These are phyloP conservation scores for Thereva unica DNA, from an alignment of 2,888 invertebrate genomes.

Conservation along the genomic window DNA sequence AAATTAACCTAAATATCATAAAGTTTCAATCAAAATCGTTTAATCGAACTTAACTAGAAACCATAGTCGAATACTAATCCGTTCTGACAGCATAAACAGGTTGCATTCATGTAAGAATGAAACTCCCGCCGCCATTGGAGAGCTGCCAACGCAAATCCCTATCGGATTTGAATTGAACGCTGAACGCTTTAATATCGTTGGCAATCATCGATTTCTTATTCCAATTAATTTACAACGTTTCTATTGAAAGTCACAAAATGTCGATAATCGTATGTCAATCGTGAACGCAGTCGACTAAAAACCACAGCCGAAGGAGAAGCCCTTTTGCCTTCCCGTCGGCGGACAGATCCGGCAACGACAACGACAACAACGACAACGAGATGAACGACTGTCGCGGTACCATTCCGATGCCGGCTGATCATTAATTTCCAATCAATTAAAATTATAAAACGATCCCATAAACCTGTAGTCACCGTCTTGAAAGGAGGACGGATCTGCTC, in stretches of 20 bases:
- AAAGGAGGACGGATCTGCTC: conserved; percentile 3
- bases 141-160: too few species aligned
- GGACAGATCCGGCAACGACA: neutral
- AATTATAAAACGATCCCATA: conserved; percentile 47
- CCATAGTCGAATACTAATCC: too few species aligned
- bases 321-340: neutral
- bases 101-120: too few species aligned
- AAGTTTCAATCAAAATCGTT: too few species aligned
- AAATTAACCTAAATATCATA: too few species aligned
- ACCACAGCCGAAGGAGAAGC: neutral
- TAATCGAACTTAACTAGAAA: too few species aligned
- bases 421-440: conserved; percentile 48
- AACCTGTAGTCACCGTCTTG: conserved; percentile 42
- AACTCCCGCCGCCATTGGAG: too few species aligned
- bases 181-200: too few species aligned
- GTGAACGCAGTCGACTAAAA: conserved; percentile 11
- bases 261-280: conserved; percentile 26
- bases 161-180: too few species aligned
- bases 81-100: too few species aligned
- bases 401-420: conserved; percentile 29
- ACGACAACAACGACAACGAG: neutral
- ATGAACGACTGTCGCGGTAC: too few species aligned
- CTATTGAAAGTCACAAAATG: conserved; percentile 16
- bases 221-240: conserved; percentile 26
- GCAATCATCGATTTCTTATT: neutral